Evolutionary conservation across 2,113 vertebrate genomes (phyloP).

Genomic region (Gymnorhina tibicen): DNA sequence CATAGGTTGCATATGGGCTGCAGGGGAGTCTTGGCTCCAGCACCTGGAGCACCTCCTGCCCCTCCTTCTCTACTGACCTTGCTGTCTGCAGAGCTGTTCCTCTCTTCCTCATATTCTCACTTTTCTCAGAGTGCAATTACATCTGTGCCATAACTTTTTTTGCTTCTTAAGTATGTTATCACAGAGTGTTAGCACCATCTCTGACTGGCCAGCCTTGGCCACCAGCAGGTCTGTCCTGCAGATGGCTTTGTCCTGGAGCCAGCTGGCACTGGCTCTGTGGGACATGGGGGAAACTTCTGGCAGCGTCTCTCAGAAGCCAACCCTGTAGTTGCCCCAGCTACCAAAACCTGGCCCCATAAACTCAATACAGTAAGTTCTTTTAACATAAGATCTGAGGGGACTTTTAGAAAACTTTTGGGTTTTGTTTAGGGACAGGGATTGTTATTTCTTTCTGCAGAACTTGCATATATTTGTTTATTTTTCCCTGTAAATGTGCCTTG

Average conservation of each 20-base stretch:
- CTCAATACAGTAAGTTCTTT: slow-evolving; percentile 50
- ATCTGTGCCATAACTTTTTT: background rate
- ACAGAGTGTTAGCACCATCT: background rate
- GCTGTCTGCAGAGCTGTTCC: background rate
- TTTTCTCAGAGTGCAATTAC: background rate
- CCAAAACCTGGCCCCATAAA: background rate
- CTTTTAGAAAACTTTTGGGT: slow-evolving; percentile 59
- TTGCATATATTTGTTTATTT: slow-evolving; percentile 11
- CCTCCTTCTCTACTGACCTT: background rate
- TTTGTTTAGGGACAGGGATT: slow-evolving; percentile 39
- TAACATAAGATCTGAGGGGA: slow-evolving; percentile 61
- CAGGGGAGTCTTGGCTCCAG: background rate
- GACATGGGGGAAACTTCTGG: background rate
- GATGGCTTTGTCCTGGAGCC: background rate
- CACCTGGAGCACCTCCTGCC: background rate
- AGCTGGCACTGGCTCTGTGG: background rate
- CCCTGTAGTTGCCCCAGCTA: background rate
- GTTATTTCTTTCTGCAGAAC: slow-evolving; percentile 50
- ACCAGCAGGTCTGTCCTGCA: background rate
- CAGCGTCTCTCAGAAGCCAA: background rate
- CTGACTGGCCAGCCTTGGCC: background rate
- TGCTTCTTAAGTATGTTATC: background rate
- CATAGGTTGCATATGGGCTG: background rate
- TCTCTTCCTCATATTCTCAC: background rate
- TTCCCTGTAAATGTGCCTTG: slow-evolving; percentile 38